Base-by-base conservation (phyloP, 1,140 invertebrate genomes). In the Caenorhabditis latens region DNA sequence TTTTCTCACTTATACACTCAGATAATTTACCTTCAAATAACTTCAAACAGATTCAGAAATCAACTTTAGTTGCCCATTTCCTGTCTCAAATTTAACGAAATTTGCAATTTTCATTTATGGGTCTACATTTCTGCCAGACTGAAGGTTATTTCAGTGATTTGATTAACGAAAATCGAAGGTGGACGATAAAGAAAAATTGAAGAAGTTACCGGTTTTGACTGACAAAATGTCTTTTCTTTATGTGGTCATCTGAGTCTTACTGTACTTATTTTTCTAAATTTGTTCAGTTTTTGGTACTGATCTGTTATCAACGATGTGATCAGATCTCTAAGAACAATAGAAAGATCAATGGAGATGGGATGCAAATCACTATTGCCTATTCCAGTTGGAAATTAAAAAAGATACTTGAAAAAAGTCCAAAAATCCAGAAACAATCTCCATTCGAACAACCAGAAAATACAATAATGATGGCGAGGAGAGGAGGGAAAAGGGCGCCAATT, bases 141-240 rank as follows among this genome's bases (percentile, higher is more conserved):
- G 65, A 71, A 71, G 65, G 65, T 71, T 71, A 71, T 46, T 71
- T 43, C 65, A 71, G 65, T 71, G 65, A 71, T 71, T 71, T 71
- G 65, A 71, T 71, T 71, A 71, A 71, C 11, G 40, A 63, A 63
- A 40, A 21, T n/a, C 7, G 11, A 65, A 65, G 14, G 13, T 65
- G 61, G 32, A 42, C 11, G 61, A 65, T 32, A 40, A 13, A 40
- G 16, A 65, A 46, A 71, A 19, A 46, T 2, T 7, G 16, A n/a
- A 21, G 16, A 46, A 46, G 46, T 71, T 71, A 71, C 65, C 65
- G 65, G 65, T 71, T 71, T 63, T 63, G 21, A 11, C 61, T 63
- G 58, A 32, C 58, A 63, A 63, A 63, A 24, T 32, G 13, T 11
- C 13, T 58, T 19, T 7, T 16, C 21, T 71, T 71, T 71, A 67